Evolutionary conservation across 1,140 invertebrate species (phyloP).

Genomic region (Triops cancriformis): DNA sequence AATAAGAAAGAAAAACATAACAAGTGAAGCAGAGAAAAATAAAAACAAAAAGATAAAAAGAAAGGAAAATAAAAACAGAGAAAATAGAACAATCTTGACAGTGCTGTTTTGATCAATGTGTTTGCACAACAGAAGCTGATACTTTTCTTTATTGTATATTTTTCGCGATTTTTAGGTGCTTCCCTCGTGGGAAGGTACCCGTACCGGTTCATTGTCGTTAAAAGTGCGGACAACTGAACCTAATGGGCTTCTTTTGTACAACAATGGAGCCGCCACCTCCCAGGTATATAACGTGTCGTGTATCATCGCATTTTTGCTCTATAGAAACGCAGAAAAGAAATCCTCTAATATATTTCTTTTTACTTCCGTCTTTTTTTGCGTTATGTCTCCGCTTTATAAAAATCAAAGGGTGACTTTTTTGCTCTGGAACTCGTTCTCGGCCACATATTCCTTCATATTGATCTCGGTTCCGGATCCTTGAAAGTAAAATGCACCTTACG

Average conservation of each 20-base stretch:
- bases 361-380: conserved; percentile 30
- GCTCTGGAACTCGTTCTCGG: conserved; percentile 89
- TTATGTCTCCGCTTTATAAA: conserved; percentile 21
- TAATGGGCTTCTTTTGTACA: conserved; percentile 87
- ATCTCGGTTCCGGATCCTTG: conserved; percentile 81
- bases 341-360: not conserved
- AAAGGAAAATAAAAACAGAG: too few species aligned
- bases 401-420: conserved; percentile 70
- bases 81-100: too few species aligned
- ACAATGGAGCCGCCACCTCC: conserved; percentile 55
- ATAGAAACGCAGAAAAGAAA: not conserved
- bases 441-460: conserved; percentile 81
- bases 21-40: too few species aligned
- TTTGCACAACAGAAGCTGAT: too few species aligned
- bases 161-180: too few species aligned
- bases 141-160: too few species aligned
- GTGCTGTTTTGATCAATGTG: too few species aligned
- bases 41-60: too few species aligned
- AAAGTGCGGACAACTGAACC: conserved; percentile 90
- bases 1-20: too few species aligned
- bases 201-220: conserved; percentile 78
- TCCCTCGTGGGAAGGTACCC: conserved; percentile 77
- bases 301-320: conserved; percentile 19
- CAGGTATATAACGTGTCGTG: conserved; percentile 24
- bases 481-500: conserved; percentile 71